Percentiles rank a stretch among this genome's conserved stretches.
Conservation (phyloP, 2,797 vertebrate species). For the Hoplostethus atlanticus region DNA sequence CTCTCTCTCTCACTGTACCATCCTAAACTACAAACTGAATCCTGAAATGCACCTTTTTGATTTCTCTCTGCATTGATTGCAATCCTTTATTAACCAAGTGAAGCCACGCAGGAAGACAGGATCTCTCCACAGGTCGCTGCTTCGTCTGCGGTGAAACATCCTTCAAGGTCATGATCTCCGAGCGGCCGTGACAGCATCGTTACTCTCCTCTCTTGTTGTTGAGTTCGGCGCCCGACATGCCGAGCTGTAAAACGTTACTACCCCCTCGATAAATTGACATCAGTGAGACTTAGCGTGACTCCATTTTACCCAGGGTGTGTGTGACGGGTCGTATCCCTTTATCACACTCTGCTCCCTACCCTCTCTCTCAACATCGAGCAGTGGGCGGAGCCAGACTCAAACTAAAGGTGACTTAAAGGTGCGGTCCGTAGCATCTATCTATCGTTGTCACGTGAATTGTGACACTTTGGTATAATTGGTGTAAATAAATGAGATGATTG, state of each 20-base stretch:
- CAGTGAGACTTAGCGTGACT: conserved; percentile 35
- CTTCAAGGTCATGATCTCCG: conserved; percentile 55
- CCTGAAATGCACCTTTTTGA: background rate
- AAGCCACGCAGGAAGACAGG: no score
- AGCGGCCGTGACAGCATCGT: no score
- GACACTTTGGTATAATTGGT: background rate
- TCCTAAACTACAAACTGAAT: conserved; percentile 7
- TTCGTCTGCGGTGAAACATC: conserved; percentile 45
- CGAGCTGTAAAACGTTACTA: conserved; percentile 68
- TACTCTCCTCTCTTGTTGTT: background rate
- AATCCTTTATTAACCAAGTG: conserved; percentile 42
- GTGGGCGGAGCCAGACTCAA: background rate
- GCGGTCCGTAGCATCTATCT: background rate
- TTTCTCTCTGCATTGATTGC: conserved; percentile 21
- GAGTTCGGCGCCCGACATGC: background rate
- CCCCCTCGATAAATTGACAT: conserved; percentile 67
- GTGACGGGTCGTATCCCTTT: conserved; percentile 46
- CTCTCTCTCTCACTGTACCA: background rate
- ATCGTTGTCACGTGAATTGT: background rate
- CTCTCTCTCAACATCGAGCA: background rate
- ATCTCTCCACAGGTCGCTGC: background rate
- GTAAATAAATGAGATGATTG: background rate
- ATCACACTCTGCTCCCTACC: conserved; percentile 28
- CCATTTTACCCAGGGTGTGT: conserved; percentile 34
- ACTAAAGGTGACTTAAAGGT: background rate